Base-by-base conservation (phyloP, 2,797 vertebrate genomes). In the Aeoliscus strigatus region DNA sequence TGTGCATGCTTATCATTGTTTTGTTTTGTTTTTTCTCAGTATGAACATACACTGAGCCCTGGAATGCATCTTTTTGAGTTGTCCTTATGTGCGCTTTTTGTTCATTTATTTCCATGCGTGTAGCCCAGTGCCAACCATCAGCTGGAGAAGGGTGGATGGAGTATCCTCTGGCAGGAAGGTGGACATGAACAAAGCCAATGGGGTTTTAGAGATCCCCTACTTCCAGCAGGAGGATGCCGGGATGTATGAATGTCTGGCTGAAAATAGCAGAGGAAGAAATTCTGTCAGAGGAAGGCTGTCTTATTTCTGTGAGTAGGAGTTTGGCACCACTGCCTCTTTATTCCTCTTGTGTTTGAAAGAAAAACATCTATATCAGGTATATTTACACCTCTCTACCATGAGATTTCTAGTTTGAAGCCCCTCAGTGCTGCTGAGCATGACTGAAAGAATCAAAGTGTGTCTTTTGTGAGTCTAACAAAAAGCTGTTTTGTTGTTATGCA, bases 201-300 rank as follows among this genome's bases (percentile, higher is more conserved):
- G 93, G 2, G 89, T 93, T 21, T 84, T 98, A 3, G 94, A 98
- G 73, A 94, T 98, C 65, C 93, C 93, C 23, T 94, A 94, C 43
- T 97, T 98, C 59, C 94, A 96, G 73, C 93, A 91, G 47, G 94
- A 96, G 43, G 94, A 98, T 2, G 86, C 93, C 0, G 94, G 94
- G 0, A 52, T 66, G 2, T 98, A 98, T 2, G 94, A 98, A 39
- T 98, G 94, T 2, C 72, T 93, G 21, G 94, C 94, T 28, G 94
- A 98, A 59, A 98, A 98, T 6, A 89, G 90, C 59, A 81, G 92
- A 55, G 94, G 94, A 10, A 93, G 73, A 39, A 98, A 96, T 6
- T 84, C 89, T 2, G 94, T 91, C 1, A 86, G 89, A 77, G 94
- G 94, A 32, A 93, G 94, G 39, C 77, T 98, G 74, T 90, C 85